Evolutionary conservation across 2,888 invertebrate genomes (phyloP), one percentile per base, ranked within the genome.

Genomic region (Stenoptilia bipunctidactyla): DNA sequence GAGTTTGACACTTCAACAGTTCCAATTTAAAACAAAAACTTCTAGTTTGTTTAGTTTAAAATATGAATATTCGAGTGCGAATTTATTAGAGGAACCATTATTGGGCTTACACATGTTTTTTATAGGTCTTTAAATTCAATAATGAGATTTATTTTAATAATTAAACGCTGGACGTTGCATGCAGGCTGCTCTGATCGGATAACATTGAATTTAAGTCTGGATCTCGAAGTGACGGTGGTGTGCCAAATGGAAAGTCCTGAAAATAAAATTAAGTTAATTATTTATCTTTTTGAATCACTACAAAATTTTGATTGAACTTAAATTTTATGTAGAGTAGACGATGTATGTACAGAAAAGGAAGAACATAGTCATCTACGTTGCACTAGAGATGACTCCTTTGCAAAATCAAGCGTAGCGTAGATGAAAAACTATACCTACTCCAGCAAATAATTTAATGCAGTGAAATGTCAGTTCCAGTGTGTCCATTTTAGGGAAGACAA

Each of bases 151-250:
- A 15, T 12, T 10, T 10, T 1, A 33, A 34, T 36, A 40, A 41
- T 64, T 70, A 83, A 40, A 84, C 85, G 44, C 85, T 84, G 34
- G 84, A 84, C 30, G 84, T 85, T 1, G 83, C 82, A 45, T 85
- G 85, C 44, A 83, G 84, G 48, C 85, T 85, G 70, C 84, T 84
- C 50, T 79, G 82, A 44, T 84, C 85, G 4, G 84, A 84, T 4
- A 82, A 53, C 1, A 84, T 60, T 0, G 83, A 84, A 48, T 74
- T 77, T 6, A 83, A 52, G 36, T 83, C 83, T 0, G 82, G 71
- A 15, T 84, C 83, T 1, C 83, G 68, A 1, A 84, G 66, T 15
- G 68, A 68, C 1, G 83, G 83, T 1, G 85, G 84, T 1, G 84
- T 82, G 10, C 80, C 76, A 55, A 84, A 84, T 1, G 83, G 83